Evolutionary conservation across 92 coral and sea anemone species (phyloP), one percentile per base, ranked within the genome.

Genomic region (Epizoanthus stellaris): DNA sequence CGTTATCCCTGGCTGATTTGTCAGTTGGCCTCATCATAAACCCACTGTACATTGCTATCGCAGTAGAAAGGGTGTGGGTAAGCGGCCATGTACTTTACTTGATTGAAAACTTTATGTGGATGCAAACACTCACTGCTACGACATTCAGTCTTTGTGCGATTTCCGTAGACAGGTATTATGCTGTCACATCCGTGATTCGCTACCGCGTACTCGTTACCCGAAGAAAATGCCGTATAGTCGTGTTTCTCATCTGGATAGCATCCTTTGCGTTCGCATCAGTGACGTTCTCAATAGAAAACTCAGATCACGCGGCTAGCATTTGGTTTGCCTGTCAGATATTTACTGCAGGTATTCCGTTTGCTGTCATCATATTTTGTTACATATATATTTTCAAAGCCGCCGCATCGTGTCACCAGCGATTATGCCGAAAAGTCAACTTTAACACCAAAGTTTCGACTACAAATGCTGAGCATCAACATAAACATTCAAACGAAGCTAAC

Each of bases 101-200:
- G 21, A 12, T 76, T 3, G 82, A 76, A 68, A 76, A 76, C 57
- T 59, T 76, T 76, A 8, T 76, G 70, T 76, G 82, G 82, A 20
- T 76, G 42, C 82, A 59, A 19, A 60, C 52, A 15, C 68, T 76
- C 0, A 68, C 58, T 11, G 82, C 82, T 9, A 76, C 82, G 4
- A 59, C 82, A 20, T 76, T 76, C 19, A 76, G 62, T 36, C 69
- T 76, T 43, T 68, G 61, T 11, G 57, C 64, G 13, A 58, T 76
- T 23, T 59, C 69, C 13, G 17, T 52, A 52, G 82, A 76, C 8
- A 52, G 82, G 11, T 76, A 76, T 53, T 3, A 59, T 5, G 82
- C 82, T 1, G 43, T 76, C 12, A 17, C 40, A 3, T 43, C 61
- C 30, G 70, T 68, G 3, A 59, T 76, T 30, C 70, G 70, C 20